These are phyloP conservation scores for Notechis scutatus DNA, from an alignment of 2,113 vertebrate genomes.

Conservation along the genomic window DNA sequence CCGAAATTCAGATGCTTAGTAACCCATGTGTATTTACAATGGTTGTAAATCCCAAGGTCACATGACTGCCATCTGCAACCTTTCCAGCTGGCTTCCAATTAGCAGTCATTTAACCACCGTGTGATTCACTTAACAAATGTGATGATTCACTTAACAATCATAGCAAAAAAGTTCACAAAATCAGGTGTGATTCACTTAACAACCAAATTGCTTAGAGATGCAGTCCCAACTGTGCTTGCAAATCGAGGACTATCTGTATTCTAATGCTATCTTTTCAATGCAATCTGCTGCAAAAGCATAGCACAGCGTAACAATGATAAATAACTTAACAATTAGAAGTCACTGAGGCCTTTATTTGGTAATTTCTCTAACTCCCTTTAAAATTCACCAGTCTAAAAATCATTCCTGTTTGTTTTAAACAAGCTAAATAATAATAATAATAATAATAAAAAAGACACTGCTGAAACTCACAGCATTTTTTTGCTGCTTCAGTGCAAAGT, in stretches of 20 bases:
- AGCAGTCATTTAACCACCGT: background rate
- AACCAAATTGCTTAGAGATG: background rate
- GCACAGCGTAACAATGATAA: background rate
- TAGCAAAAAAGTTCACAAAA: background rate
- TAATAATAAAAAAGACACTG: fast-evolving
- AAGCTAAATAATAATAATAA: background rate
- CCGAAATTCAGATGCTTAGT: background rate
- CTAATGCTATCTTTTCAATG: background rate
- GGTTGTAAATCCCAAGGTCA: background rate
- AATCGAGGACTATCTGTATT: background rate
- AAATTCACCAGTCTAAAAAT: background rate
- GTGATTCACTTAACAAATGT: background rate
- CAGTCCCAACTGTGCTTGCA: background rate
- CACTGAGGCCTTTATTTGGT: background rate
- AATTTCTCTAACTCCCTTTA: background rate
- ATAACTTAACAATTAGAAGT: background rate
- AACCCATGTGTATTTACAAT: background rate
- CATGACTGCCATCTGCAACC: no score
- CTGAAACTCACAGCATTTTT: slow-evolving; percentile 81
- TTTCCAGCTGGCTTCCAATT: background rate
- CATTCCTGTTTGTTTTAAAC: background rate
- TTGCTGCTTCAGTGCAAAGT: slow-evolving; percentile 85
- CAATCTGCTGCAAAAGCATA: background rate
- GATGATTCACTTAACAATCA: background rate
- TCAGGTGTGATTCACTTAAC: background rate